These are phyloP conservation scores for Mionectes macconnelli DNA, from an alignment of 2,113 vertebrate genomes.

Conservation along the genomic window DNA sequence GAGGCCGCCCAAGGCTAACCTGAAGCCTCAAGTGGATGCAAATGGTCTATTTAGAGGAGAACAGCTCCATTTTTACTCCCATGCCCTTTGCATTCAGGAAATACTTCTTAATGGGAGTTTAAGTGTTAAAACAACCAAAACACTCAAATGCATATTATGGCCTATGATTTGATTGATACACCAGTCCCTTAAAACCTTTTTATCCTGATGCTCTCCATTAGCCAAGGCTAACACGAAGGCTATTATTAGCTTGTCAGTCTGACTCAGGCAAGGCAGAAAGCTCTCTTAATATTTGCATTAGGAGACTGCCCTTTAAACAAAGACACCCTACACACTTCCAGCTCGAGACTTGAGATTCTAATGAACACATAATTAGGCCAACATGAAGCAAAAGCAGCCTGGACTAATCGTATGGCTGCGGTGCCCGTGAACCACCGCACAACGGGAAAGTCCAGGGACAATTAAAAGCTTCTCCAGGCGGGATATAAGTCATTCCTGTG, in stretches of 20 bases:
- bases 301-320: constrained; percentile 72
- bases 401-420: constrained; percentile 57
- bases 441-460: constrained; percentile 35
- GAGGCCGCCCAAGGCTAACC: neutral
- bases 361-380: constrained; percentile 77
- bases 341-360: constrained; percentile 68
- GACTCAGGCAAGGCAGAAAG: constrained; percentile 36
- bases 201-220: neutral
- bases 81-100: neutral
- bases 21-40: constrained; percentile 1
- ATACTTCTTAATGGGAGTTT: constrained; percentile 26
- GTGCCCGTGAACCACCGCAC: constrained; percentile 34
- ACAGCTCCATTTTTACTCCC: constrained; percentile 2
- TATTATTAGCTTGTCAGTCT: constrained; percentile 58
- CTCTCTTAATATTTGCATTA: constrained; percentile 73
- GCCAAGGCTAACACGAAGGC: constrained; percentile 49
- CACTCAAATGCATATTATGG: neutral
- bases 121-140: constrained; percentile 66
- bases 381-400: constrained; percentile 56
- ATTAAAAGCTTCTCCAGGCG: constrained; percentile 60
- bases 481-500: constrained; percentile 27
- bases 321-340: constrained; percentile 51
- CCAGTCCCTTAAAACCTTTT: neutral
- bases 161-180: constrained; percentile 20
- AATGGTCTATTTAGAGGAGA: neutral